These are phyloP conservation scores for Euphydryas editha DNA, from an alignment of 2,888 invertebrate genomes.

Conservation along the genomic window DNA sequence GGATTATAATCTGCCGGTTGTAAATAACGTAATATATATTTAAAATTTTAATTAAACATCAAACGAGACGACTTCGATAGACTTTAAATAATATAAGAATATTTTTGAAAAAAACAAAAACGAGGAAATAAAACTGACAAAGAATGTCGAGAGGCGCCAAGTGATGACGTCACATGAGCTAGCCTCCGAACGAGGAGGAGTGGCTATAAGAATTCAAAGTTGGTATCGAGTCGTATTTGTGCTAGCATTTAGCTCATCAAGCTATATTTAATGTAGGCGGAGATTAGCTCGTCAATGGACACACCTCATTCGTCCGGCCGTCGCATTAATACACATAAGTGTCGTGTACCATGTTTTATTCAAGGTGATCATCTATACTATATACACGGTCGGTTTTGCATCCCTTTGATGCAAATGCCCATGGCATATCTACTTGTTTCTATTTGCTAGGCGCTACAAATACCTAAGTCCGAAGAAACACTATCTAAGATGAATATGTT, in stretches of 20 bases:
- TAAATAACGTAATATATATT: constrained; percentile 19
- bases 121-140: constrained; percentile 36
- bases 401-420: constrained; percentile 19
- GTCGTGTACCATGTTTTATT: constrained; percentile 42
- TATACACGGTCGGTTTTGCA: constrained; percentile 11
- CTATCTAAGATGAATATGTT: not conserved
- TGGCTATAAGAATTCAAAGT: constrained; percentile 36
- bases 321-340: constrained; percentile 43
- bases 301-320: constrained; percentile 48
- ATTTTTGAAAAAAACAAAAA: constrained; percentile 22
- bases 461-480: not conserved
- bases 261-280: constrained; percentile 51
- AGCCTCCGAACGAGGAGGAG: constrained; percentile 38
- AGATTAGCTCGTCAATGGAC: constrained; percentile 45
- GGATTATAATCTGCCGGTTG: constrained; percentile 16
- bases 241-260: constrained; percentile 43
- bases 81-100: not conserved
- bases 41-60: constrained; percentile 21
- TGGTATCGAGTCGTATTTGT: constrained; percentile 33
- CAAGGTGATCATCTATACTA: constrained; percentile 36
- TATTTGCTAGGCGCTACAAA: not conserved
- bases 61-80: constrained; percentile 8
- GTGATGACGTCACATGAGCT: constrained; percentile 38
- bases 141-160: constrained; percentile 37
- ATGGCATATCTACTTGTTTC: not conserved